Evolutionary conservation across 2,113 vertebrate species (phyloP).

Genomic region (Neolamprologus caudopunctatus): DNA sequence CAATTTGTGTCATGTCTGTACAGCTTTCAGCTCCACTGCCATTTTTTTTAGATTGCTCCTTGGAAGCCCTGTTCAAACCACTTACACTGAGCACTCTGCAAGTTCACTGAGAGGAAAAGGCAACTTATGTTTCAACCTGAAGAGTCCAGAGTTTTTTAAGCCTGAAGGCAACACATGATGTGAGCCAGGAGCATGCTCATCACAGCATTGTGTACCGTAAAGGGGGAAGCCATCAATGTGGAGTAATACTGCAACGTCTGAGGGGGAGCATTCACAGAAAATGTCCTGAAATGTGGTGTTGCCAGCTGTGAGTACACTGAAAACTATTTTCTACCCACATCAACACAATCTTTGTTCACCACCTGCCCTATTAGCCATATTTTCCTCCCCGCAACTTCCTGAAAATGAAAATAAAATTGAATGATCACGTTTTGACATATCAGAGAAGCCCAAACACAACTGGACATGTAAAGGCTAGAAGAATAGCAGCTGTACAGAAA

Average conservation of each 20-base stretch:
- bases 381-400: no score
- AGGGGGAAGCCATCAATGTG: background rate
- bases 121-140: background rate
- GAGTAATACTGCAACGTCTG: rapidly evolving
- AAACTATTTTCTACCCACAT: background rate
- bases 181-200: background rate
- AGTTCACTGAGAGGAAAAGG: background rate
- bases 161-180: no score
- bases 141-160: background rate
- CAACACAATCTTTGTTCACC: background rate
- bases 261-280: background rate
- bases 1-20: background rate
- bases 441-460: background rate
- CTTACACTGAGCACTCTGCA: background rate
- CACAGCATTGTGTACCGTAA: background rate
- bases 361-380: background rate
- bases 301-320: background rate
- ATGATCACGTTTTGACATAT: background rate
- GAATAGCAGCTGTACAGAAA: background rate
- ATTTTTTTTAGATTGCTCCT: background rate
- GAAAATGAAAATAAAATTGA: background rate
- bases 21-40: background rate
- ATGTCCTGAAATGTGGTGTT: background rate
- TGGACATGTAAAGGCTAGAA: background rate
- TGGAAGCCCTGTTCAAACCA: background rate